Percentiles rank a stretch among this genome's conserved stretches.
phyloP scores from a whole-genome alignment of 2,113 vertebrate species.

The Actinemys pallida region DNA sequence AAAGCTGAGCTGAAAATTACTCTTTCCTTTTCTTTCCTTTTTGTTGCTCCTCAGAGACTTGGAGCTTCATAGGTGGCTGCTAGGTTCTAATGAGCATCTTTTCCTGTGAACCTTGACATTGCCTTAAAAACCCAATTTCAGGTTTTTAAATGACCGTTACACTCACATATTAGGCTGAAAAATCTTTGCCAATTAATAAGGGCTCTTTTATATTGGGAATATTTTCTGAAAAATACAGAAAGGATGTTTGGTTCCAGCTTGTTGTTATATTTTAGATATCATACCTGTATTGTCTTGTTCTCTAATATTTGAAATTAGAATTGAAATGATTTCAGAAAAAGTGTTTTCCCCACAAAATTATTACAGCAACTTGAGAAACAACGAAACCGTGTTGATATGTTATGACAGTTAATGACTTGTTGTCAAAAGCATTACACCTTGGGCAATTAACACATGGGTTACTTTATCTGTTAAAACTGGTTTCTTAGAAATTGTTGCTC shows the following conservation, averaged over 20 bases:
- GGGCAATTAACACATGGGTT: not conserved
- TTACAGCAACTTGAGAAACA: not conserved
- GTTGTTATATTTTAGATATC: not conserved
- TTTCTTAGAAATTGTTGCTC: constrained; percentile 18
- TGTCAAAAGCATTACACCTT: not conserved
- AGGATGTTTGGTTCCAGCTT: not conserved
- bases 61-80: not conserved
- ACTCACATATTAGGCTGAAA: not conserved
- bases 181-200: not conserved
- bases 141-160: not conserved
- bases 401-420: not conserved
- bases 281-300: not conserved
- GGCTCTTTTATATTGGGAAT: not conserved
- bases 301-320: not conserved
- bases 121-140: not conserved
- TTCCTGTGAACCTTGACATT: not conserved
- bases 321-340: not conserved
- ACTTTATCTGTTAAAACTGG: constrained; percentile 11
- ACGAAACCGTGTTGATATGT: not conserved
- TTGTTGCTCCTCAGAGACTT: not conserved
- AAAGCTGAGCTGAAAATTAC: not conserved
- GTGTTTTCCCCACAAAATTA: not conserved
- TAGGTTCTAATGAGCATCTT: not conserved
- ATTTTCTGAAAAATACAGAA: not conserved
- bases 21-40: not conserved